Percentiles rank a stretch among this genome's conserved stretches.
These are phyloP conservation scores for Meghimatium bilineatum DNA, from an alignment of 2,888 invertebrate genomes.

Conservation along the genomic window DNA sequence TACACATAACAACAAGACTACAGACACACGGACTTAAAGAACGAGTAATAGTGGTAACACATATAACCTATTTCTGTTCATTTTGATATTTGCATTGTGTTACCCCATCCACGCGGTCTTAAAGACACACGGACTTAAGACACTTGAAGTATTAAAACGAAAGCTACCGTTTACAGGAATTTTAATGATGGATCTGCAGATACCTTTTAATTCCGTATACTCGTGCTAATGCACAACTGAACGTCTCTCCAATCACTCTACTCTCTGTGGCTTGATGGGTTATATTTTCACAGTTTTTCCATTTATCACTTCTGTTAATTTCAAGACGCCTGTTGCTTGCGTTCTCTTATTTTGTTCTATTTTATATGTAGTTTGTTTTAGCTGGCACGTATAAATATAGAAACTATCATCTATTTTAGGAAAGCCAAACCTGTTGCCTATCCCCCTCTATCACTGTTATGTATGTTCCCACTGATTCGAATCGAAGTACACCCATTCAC, in stretches of 20 bases:
- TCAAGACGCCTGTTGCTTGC: not conserved
- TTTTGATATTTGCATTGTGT: too few species aligned
- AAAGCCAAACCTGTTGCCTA: not conserved
- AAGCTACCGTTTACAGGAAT: not conserved
- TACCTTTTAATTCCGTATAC: not conserved
- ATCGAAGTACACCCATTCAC: not conserved
- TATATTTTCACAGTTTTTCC: not conserved
- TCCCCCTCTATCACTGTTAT: not conserved
- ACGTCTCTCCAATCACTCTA: not conserved
- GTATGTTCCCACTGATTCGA: not conserved
- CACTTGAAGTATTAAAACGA: too few species aligned
- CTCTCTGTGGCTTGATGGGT: not conserved
- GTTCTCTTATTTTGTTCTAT: not conserved
- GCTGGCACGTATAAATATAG: slow-evolving; percentile 9
- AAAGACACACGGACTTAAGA: too few species aligned
- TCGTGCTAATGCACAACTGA: not conserved
- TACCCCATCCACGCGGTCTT: too few species aligned
- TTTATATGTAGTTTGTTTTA: slow-evolving; percentile 14
- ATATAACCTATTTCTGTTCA: too few species aligned
- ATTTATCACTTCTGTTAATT: not conserved
- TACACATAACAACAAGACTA: too few species aligned
- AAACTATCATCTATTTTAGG: not conserved
- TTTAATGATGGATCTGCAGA: not conserved
- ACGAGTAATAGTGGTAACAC: too few species aligned
- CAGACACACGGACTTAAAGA: too few species aligned